Conservation (phyloP, 2,797 vertebrate species). For the Calcarius lapponicus region DNA sequence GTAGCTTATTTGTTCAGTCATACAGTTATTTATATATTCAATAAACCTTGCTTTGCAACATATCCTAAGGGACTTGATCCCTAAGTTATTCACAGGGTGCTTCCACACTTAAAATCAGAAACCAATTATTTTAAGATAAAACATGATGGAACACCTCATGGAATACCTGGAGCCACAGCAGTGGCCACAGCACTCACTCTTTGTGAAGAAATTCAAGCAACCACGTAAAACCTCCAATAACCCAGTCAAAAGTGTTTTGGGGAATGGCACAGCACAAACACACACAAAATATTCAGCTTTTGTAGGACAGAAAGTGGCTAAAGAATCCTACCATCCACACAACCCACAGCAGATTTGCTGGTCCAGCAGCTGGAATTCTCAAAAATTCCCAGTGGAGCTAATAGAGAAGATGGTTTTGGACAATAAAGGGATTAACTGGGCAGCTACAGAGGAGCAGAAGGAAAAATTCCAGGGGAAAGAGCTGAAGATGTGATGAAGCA, state of each 20-base stretch:
- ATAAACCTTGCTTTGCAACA: background rate
- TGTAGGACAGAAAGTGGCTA: fast-evolving
- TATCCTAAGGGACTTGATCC: background rate
- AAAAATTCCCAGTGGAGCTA: background rate
- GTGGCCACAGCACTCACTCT: background rate
- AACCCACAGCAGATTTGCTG: background rate
- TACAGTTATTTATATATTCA: background rate
- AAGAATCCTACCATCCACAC: background rate
- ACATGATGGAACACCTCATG: background rate
- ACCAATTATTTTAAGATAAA: background rate
- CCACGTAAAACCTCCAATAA: background rate
- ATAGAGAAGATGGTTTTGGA: background rate
- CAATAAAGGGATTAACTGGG: background rate
- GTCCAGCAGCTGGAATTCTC: background rate
- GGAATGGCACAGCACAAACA: background rate
- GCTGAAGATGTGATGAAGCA: background rate
- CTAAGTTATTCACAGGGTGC: background rate
- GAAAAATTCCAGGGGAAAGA: background rate
- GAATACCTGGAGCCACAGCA: background rate
- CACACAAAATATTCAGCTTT: background rate
- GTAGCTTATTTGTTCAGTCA: background rate
- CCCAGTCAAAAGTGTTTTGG: background rate
- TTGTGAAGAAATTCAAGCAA: background rate
- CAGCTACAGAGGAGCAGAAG: background rate
- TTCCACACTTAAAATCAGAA: background rate